Conservation (phyloP, 1,140 invertebrate species). For the Drosophila yakuba region DNA sequence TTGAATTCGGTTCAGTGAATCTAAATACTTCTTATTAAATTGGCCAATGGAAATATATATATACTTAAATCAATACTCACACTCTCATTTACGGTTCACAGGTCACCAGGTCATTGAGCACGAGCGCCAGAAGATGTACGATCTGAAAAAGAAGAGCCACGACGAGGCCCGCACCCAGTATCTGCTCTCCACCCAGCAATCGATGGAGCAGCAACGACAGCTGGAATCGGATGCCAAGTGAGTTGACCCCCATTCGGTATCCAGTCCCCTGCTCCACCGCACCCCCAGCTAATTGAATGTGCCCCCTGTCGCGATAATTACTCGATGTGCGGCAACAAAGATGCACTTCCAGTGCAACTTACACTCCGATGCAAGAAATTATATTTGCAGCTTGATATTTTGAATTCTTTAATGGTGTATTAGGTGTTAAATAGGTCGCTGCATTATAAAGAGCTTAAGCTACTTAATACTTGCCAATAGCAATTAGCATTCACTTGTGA, state of each 20-base stretch:
- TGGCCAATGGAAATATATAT: too few relatives aligned
- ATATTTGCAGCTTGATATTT: too few relatives aligned
- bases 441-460: neutral
- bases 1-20: neutral
- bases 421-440: neutral
- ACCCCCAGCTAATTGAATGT: constrained; percentile 43
- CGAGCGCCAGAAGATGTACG: constrained; percentile 93
- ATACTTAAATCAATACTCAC: neutral
- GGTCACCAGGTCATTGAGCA: constrained; percentile 96
- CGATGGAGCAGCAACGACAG: constrained; percentile 25
- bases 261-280: neutral
- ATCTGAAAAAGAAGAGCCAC: constrained; percentile 93
- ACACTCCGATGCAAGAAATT: constrained; percentile 32
- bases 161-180: constrained; percentile 90
- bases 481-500: constrained; percentile 2
- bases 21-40: neutral
- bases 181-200: constrained; percentile 65
- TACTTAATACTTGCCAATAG: constrained; percentile 2
- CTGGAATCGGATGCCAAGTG: constrained; percentile 50
- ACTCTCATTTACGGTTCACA: constrained; percentile 68
- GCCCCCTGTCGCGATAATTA: constrained; percentile 54
- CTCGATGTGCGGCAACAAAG: constrained; percentile 39
- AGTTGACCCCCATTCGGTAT: constrained; percentile 40
- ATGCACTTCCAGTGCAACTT: constrained; percentile 21
- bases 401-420: too few relatives aligned